Base-by-base conservation (phyloP, 53 echinoderm and acorn worm species). In the Paracentrotus lividus region DNA sequence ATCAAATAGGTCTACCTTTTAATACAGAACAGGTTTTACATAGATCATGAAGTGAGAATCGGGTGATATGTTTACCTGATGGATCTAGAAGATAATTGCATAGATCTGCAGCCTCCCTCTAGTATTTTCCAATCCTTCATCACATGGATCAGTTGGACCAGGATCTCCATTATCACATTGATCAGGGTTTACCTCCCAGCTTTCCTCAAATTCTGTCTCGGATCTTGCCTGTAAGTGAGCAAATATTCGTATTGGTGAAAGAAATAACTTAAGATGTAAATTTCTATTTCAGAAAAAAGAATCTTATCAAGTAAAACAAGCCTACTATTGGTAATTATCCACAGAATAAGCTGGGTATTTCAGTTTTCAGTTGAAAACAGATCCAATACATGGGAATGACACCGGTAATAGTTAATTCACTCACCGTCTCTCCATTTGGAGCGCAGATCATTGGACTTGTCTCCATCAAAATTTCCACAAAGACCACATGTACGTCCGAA, bases 401-500 rank as follows among this genome's bases (percentile, higher is more conserved):
- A 10, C 10, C n/a, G n/a, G n/a, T 53, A 4, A 53, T 13, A 53
- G 0, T 13, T 15, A 4, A 34, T 66, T 51, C 27, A 42, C 96
- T 66, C 60, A 96, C 96, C 95, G 84, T 9, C 24, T 33, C 76
- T 27, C 95, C 94, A 51, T 86, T 60, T 18, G 95, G 94, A 58
- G 61, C 15, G 51, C 67, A 94, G 78, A 57, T 96, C 96, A 93
- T 96, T 95, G 31, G 53, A 38, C 36, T 77, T 34, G 87, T 94
- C 77, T 34, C 93, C 93, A 61, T 96, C 95, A 68, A 96, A 95
- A 43, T 84, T 90, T 27, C 97, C 97, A 84, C 97, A 97, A 33
- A 97, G 81, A 44, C 97, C 97, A 67, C 97, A 97, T 5, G 94
- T 94, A 36, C 88, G 78, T 85, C 96, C 95, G 91, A 87, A 91